These are phyloP conservation scores for Delia radicum DNA, from an alignment of 1,140 invertebrate species.

Conservation along the genomic window DNA sequence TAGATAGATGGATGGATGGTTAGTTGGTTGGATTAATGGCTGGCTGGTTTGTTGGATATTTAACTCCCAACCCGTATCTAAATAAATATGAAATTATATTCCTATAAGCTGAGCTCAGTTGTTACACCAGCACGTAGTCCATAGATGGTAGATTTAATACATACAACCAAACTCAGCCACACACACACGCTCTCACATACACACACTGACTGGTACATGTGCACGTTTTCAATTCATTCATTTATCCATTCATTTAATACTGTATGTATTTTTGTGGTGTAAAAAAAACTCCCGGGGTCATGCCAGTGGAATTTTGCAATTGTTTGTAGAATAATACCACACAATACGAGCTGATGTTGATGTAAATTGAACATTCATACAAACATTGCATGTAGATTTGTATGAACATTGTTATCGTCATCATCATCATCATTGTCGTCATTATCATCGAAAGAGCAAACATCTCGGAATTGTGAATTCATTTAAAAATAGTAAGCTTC, in stretches of 20 bases:
- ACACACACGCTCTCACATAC: not conserved
- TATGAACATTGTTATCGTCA: not conserved
- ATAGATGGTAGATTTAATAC: slow-evolving; percentile 4
- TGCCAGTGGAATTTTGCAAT: slow-evolving; percentile 12
- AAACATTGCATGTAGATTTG: not conserved
- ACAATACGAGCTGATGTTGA: slow-evolving; percentile 2
- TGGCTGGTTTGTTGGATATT: not conserved
- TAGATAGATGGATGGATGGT: not conserved
- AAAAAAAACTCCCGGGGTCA: slow-evolving; percentile 11
- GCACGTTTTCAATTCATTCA: slow-evolving; percentile 1
- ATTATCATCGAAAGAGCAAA: slow-evolving; percentile 2
- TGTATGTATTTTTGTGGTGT: slow-evolving; percentile 18
- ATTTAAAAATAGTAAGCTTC: not conserved
- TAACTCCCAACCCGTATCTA: not conserved
- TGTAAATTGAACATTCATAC: not conserved
- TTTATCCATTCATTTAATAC: slow-evolving; percentile 9
- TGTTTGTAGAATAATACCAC: slow-evolving; percentile 17
- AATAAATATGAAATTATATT: not conserved
- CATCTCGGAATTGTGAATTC: slow-evolving; percentile 17
- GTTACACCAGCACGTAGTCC: not conserved
- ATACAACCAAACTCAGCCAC: not conserved
- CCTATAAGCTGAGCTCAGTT: not conserved
- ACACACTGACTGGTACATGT: not conserved
- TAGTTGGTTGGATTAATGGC: not conserved
- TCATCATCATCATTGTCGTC: not conserved